Conservation (phyloP, 2,797 vertebrate genomes). For the Lagorchestes hirsutus region DNA sequence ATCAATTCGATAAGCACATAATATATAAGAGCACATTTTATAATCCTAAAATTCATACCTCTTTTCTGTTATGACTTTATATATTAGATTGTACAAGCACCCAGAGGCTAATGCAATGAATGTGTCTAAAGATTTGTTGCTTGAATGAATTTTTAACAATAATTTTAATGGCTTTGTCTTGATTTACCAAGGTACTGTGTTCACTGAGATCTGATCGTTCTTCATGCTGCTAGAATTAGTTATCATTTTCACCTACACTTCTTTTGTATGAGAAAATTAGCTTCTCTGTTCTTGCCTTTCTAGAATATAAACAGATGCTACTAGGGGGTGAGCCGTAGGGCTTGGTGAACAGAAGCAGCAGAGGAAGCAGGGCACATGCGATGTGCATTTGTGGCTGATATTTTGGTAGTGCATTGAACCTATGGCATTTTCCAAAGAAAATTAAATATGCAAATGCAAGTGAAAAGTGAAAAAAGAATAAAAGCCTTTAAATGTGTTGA, state of each 20-base stretch:
- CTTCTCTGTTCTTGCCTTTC: constrained; percentile 49
- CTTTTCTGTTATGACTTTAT: constrained; percentile 56
- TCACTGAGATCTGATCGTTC: constrained; percentile 19
- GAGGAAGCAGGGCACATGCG: constrained; percentile 35
- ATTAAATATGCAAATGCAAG: constrained; percentile 69
- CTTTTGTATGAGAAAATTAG: constrained; percentile 72
- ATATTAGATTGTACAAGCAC: constrained; percentile 58
- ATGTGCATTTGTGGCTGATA: constrained; percentile 31
- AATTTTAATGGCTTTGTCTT: constrained; percentile 69
- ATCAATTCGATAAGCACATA: constrained; percentile 51
- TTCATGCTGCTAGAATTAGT: constrained; percentile 49
- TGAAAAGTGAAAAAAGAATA: constrained; percentile 9
- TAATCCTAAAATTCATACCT: constrained; percentile 47
- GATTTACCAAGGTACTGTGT: constrained; percentile 58
- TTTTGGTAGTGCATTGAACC: constrained; percentile 54
- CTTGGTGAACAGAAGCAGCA: constrained; percentile 23
- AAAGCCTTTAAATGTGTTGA: constrained; percentile 37
- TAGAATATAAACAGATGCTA: constrained; percentile 25
- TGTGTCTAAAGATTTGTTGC: constrained; percentile 68
- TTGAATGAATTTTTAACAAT: constrained; percentile 54
- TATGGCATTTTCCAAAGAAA: constrained; percentile 67
- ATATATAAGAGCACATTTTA: constrained; percentile 61
- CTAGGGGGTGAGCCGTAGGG: constrained; percentile 26
- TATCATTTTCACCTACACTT: constrained; percentile 55
- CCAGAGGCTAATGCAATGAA: constrained; percentile 66